Base-by-base conservation (phyloP, 2,888 invertebrate species). In the Xylocampa areola region DNA sequence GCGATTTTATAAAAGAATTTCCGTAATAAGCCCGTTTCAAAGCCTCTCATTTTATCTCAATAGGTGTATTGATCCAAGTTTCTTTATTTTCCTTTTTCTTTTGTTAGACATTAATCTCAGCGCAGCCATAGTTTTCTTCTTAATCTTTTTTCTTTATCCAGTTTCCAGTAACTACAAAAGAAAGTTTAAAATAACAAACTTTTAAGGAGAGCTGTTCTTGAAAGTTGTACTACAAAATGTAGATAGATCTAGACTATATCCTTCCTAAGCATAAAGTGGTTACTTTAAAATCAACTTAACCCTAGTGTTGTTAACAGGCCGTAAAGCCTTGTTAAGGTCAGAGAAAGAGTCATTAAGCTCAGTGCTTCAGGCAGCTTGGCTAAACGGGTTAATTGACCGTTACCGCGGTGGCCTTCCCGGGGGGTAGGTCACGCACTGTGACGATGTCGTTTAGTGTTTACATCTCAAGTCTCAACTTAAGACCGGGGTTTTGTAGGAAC, bases 261-360 rank as follows among this genome's bases (percentile, higher is more conserved):
- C 11, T 33, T 8, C 2, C 33, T 21, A 49, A 49, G 30, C 25
- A 39, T 45, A 63, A 47, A 63, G 27, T 39, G 52, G 55, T 62
- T 49, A 66, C 47, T 41, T 14, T 36, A 13, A 33, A 44, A 50
- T 68, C 21, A 55, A 51, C 50, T 64, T 45, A 69, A 58, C 58
- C 39, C 44, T 32, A 16, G 30, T 14, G 37, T 50, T 53, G 60
- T 72, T 53, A 66, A 48, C 60, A 17, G 17, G 29, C 27, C 13
- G 43, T 63, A 57, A 58, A 51, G 44, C 40, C 33, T n/a, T 65
- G 76, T 68, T 58, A 63, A 37, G 35, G 50, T 30, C 23, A 13
- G 39, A 66, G 65, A 68, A 70, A 67, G 72, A 75, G 73, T 69
- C 53, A 72, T 75, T 72, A 72, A 49, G 51, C 52, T 53, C 35